phyloP scores from a whole-genome alignment of 2,797 vertebrate species.

The Karalla daura region DNA sequence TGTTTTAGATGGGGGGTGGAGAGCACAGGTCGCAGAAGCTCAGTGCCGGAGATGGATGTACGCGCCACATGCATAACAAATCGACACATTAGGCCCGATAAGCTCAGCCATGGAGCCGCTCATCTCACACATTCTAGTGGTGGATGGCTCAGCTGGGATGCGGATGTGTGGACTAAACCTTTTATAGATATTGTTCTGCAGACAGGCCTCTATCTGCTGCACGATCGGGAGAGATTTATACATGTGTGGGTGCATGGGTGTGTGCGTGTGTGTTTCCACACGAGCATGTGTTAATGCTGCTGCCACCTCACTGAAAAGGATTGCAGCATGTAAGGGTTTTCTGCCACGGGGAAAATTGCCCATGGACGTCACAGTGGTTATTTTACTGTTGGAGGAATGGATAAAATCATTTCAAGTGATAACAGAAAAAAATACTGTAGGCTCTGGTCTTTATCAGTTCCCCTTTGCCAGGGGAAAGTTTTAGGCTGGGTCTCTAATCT shows the following conservation, averaged over 20 bases:
- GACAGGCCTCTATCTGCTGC: constrained; percentile 33
- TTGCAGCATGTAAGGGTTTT: constrained; percentile 22
- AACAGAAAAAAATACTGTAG: constrained; percentile 7
- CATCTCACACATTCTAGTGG: constrained; percentile 62
- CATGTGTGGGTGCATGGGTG: background rate
- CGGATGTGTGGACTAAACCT: constrained; percentile 48
- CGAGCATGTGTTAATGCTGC: constrained; percentile 14
- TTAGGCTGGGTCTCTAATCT: constrained; percentile 43
- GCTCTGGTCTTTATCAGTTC: constrained; percentile 36
- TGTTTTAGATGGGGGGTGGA: constrained; percentile 58
- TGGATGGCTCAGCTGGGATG: constrained; percentile 67
- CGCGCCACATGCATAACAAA: constrained; percentile 70
- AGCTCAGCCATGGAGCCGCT: constrained; percentile 60
- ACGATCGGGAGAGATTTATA: constrained; percentile 20
- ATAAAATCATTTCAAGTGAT: constrained; percentile 44
- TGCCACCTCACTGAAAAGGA: constrained; percentile 34
- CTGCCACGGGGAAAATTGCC: constrained; percentile 42
- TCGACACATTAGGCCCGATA: constrained; percentile 59
- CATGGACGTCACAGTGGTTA: constrained; percentile 21
- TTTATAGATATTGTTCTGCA: constrained; percentile 46
- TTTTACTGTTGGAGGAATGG: constrained; percentile 29
- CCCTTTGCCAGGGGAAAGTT: constrained; percentile 33
- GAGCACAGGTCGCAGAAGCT: constrained; percentile 42
- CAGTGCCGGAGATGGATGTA: constrained; percentile 64
- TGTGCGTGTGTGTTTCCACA: constrained; percentile 3